Evolutionary conservation across 1,140 invertebrate genomes (phyloP), one percentile per base, ranked within the genome.

Genomic region (Stegodyphus dumicola): DNA sequence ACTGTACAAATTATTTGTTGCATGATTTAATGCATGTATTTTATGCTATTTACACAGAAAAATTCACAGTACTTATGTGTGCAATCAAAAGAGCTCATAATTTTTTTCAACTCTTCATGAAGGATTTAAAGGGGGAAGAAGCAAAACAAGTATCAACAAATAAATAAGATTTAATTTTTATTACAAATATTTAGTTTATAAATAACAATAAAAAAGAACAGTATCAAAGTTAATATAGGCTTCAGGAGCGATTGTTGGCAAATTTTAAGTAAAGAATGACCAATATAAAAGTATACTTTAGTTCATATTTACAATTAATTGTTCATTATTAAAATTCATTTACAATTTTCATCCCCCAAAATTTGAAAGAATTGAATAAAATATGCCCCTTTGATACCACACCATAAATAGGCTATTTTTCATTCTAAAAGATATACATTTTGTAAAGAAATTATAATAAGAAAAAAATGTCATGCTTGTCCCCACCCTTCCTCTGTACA

Each of bases 401-500:
- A 33, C 33, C 1, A 33, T 33, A 33, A 33, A 33, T 33, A 33
- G 33, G 33, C 33, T 33, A n/a, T 15, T 52, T 52, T 52, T 73
- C 49, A 73, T 52, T 70, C 51, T 49, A 70, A 70, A 67, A 73
- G 53, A 15, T 52, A 18, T 7, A 54, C 17, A 53, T 74, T 56
- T 56, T 74, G 6, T 17, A 15, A 52, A 49, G 6, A 51, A 67
- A 53, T 64, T 6, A 18, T 48, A 48, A 18, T 11, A 78, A 67
- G 69, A 17, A 33, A 33, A n/a, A 33, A 33, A 33, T 33, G 33
- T 3, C 33, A 33, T 33, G 33, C 33, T 79, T 75, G 60, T 73
- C 64, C 70, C 80, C 70, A 81, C 79, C 70, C 79, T 81, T 81
- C 70, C 56, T 81, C 79, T 81, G 79, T 81, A 81, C 79, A 81